phyloP scores from a whole-genome alignment of 1,140 invertebrate genomes.

The Drosophila orena region DNA sequence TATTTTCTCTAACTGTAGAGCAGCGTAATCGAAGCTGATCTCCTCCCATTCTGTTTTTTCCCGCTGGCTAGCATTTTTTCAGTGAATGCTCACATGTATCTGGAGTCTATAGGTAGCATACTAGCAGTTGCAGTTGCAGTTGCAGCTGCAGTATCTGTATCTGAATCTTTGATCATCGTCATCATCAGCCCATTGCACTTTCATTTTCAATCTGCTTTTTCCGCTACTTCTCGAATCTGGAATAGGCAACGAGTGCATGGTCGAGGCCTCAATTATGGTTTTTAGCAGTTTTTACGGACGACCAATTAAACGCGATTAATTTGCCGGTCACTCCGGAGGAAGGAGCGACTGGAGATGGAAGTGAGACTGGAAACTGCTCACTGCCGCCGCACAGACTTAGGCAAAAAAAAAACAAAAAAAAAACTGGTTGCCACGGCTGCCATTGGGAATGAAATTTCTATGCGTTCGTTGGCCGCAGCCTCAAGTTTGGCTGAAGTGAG shows the following conservation, averaged over 20 bases:
- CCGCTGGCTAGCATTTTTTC: constrained; percentile 2
- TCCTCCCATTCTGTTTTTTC: constrained; percentile 3
- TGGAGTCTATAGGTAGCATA: not conserved
- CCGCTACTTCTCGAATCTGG: constrained; percentile 52
- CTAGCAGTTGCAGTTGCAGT: constrained; percentile 5
- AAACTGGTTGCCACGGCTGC: constrained; percentile 65
- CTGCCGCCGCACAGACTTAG: constrained; percentile 5
- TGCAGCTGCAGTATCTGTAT: constrained; percentile 31
- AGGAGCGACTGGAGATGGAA: constrained; percentile 6
- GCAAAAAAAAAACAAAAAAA: not conserved
- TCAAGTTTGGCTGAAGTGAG: constrained; percentile 23
- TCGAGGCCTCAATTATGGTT: constrained; percentile 42
- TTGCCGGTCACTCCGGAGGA: constrained; percentile 31
- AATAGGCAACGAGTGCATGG: constrained; percentile 51
- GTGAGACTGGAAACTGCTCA: constrained; percentile 18
- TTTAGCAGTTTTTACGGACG: constrained; percentile 43
- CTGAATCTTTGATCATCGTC: constrained; percentile 38
- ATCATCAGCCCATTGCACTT: constrained; percentile 46
- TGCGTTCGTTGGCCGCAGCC: constrained; percentile 72
- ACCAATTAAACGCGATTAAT: constrained; percentile 47
- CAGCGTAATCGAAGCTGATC: constrained; percentile 2
- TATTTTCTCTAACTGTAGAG: not conserved
- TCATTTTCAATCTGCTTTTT: constrained; percentile 68
- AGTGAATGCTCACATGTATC: constrained; percentile 9
- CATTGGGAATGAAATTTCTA: constrained; percentile 73